Percentiles rank a stretch among this genome's conserved stretches.
These are phyloP conservation scores for Drosophila maculinotata DNA, from an alignment of 2,888 invertebrate genomes.

Conservation along the genomic window DNA sequence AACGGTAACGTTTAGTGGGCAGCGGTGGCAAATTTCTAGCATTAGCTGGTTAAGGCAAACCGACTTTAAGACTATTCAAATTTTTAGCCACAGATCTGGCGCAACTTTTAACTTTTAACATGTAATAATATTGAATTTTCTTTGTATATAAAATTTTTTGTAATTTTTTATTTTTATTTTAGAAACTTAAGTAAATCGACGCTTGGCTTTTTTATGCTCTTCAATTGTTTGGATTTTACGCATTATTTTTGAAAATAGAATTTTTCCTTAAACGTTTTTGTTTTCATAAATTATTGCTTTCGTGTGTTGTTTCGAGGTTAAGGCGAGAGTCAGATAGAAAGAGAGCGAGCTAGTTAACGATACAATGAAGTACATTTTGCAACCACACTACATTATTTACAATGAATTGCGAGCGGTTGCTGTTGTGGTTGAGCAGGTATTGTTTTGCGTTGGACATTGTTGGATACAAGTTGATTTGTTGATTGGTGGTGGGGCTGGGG, in stretches of 20 bases:
- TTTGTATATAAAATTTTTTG: conserved; percentile 5
- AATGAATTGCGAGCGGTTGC: conserved; percentile 59
- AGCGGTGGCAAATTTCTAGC: conserved; percentile 59
- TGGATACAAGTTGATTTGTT: conserved; percentile 4
- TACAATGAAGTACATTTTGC: conserved; percentile 42
- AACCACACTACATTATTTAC: conserved; percentile 65
- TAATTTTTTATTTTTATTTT: conserved; percentile 7
- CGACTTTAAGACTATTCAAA: conserved; percentile 27
- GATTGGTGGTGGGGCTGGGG: not conserved
- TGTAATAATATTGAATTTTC: not conserved
- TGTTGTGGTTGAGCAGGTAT: conserved; percentile 19
- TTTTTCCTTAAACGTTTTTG: not conserved
- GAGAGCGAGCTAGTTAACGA: conserved; percentile 51
- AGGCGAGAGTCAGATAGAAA: conserved; percentile 41
- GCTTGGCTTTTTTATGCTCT: conserved; percentile 74
- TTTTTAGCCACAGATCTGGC: conserved; percentile 6
- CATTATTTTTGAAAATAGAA: conserved; percentile 24
- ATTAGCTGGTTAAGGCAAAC: conserved; percentile 61
- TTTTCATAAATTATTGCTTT: conserved; percentile 13
- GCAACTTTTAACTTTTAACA: conserved; percentile 7
- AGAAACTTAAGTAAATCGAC: conserved; percentile 69
- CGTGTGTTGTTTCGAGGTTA: conserved; percentile 18
- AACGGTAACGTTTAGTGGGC: conserved; percentile 74
- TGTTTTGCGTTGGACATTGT: conserved; percentile 1
- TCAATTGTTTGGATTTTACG: conserved; percentile 59